Evolutionary conservation across 2,113 vertebrate species (phyloP).

Genomic region (Eonycteris spelaea): DNA sequence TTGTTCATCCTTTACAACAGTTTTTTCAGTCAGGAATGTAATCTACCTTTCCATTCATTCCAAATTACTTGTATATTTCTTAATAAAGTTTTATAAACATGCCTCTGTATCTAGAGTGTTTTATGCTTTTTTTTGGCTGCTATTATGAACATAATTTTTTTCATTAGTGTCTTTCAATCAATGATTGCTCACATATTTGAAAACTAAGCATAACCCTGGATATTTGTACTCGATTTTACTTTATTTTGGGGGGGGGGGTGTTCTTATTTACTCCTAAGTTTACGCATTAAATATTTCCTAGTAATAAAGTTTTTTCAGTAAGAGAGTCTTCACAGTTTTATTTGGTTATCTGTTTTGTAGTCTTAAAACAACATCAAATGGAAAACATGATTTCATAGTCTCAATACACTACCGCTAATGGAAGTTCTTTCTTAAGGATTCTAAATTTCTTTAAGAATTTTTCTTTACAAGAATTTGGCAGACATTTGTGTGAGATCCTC

Average conservation of each 20-base stretch:
- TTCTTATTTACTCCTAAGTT: neutral
- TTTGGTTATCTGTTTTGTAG: slow-evolving; percentile 10
- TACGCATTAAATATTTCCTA: neutral
- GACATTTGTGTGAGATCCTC: neutral
- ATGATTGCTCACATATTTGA: neutral
- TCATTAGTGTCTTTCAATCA: neutral
- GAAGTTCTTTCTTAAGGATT: slow-evolving; percentile 1
- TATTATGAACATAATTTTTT: neutral
- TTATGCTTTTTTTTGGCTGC: neutral
- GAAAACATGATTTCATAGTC: neutral
- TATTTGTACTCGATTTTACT: neutral
- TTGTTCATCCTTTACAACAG: neutral
- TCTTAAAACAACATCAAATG: neutral
- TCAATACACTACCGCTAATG: neutral
- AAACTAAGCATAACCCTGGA: neutral
- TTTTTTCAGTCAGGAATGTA: neutral
- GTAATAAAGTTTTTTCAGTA: neutral
- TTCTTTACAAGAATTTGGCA: neutral
- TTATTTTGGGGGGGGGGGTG: neutral
- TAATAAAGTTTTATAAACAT: neutral
- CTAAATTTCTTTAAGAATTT: neutral
- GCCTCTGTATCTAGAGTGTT: neutral
- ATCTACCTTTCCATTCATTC: neutral
- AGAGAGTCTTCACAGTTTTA: neutral
- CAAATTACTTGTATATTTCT: neutral